A percentile compares a stretch with the other conserved stretches of the same genome.
phyloP scores from a whole-genome alignment of 2,888 invertebrate genomes.

The Leuctra nigra region DNA sequence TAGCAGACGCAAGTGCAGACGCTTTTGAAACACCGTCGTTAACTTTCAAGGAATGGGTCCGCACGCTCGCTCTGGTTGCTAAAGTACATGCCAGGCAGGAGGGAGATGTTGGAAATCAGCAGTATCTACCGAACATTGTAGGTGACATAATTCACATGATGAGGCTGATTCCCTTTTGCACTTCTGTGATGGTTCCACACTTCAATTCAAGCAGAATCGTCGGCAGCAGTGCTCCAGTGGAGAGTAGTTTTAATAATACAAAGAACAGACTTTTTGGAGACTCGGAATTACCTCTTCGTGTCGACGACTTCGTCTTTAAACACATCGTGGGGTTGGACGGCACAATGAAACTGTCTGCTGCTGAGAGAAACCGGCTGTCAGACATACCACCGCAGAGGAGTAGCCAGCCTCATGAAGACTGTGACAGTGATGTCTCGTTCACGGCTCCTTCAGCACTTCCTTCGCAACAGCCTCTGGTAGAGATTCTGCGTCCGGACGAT shows the following conservation, averaged over 20 bases:
- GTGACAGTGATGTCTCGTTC: background rate
- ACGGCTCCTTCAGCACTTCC: too few species aligned
- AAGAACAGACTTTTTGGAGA: background rate
- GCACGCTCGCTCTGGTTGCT: background rate
- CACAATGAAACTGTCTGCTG: constrained; percentile 7
- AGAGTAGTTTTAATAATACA: constrained; percentile 12
- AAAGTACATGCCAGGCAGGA: background rate
- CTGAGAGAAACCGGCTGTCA: too few species aligned
- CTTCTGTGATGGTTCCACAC: constrained; percentile 21
- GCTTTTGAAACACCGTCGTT: too few species aligned
- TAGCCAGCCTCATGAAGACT: background rate
- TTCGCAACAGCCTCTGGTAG: too few species aligned
- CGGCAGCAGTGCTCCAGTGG: constrained; percentile 25
- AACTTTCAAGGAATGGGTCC: constrained; percentile 1
- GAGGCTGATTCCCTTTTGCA: constrained; percentile 25
- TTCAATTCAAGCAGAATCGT: constrained; percentile 20
- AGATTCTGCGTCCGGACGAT: too few species aligned
- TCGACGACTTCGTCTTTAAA: background rate
- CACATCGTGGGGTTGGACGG: constrained; percentile 1
- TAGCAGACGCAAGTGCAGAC: too few species aligned
- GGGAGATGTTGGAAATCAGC: constrained; percentile 24
- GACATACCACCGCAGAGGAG: too few species aligned
- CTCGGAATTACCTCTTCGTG: background rate
- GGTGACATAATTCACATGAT: constrained; percentile 23
- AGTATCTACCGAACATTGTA: constrained; percentile 25